Evolutionary conservation across 2,797 vertebrate species (phyloP).

Genomic region (Centropyge bicolor): DNA sequence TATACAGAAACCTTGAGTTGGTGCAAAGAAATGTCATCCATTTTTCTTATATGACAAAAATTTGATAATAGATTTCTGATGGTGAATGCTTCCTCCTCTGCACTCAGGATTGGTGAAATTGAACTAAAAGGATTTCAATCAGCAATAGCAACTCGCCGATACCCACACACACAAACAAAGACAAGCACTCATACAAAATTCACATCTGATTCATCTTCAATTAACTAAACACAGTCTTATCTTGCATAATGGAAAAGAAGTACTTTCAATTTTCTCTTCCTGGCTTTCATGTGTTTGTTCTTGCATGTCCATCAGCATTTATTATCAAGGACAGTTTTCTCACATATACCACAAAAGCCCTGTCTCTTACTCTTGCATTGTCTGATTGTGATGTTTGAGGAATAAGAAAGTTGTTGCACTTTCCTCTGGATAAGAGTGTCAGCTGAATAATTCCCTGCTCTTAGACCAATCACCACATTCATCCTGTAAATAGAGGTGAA

Average conservation of each 20-base stretch:
- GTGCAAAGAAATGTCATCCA: neutral
- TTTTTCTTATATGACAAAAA: neutral
- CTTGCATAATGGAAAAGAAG: neutral
- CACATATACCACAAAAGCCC: neutral
- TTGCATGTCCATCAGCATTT: neutral
- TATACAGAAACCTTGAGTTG: neutral
- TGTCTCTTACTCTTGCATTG: neutral
- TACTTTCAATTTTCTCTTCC: neutral
- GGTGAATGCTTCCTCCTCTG: neutral
- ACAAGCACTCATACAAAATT: neutral
- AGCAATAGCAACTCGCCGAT: neutral
- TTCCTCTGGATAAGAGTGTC: neutral
- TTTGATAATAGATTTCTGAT: neutral
- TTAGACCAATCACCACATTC: neutral
- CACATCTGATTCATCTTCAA: neutral
- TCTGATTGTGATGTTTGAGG: slow-evolving; percentile 1
- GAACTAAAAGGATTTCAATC: slow-evolving; percentile 33
- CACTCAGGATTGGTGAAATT: slow-evolving; percentile 8
- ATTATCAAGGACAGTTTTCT: neutral
- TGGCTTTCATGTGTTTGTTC: neutral
- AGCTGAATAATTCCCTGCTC: slow-evolving; percentile 7
- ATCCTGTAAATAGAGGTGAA: neutral
- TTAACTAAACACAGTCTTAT: neutral
- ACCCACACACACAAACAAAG: neutral
- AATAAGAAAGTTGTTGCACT: neutral